A percentile compares a stretch with the other conserved stretches of the same genome.
Evolutionary conservation across 2,113 vertebrate species (phyloP).

Genomic region (Takifugu bimaculatus): DNA sequence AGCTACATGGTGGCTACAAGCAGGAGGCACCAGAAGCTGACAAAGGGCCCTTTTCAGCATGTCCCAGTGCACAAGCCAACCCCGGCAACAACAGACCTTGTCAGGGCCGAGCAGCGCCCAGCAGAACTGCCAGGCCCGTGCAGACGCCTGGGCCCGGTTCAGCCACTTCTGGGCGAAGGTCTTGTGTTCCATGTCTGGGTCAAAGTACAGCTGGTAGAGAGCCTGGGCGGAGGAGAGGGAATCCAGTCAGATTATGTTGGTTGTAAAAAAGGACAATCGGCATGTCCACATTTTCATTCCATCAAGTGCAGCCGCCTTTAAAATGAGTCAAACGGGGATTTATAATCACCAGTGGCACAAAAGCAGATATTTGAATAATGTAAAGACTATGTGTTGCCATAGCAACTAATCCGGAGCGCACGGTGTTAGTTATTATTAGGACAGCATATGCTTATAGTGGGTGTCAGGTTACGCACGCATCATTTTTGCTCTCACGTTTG

Average conservation of each 20-base stretch:
- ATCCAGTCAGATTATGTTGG: background rate
- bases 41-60: background rate
- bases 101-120: constrained; percentile 88
- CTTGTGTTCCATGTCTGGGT: constrained; percentile 95
- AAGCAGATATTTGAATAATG: constrained; percentile 21
- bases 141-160: constrained; percentile 90
- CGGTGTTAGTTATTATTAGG: constrained; percentile 68
- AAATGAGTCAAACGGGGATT: background rate
- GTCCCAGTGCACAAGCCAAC: background rate
- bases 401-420: constrained; percentile 60
- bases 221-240: constrained; percentile 71
- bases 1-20: too few species aligned
- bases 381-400: constrained; percentile 46
- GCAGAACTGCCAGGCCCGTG: constrained; percentile 96
- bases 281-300: too few species aligned
- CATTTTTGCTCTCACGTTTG: background rate
- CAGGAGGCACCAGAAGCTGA: background rate
- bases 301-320: too few species aligned
- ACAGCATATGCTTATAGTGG: constrained; percentile 61
- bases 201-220: constrained; percentile 95
- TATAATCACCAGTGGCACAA: constrained; percentile 1
- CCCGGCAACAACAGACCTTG: constrained; percentile 67
- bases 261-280: too few species aligned
- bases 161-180: constrained; percentile 97
- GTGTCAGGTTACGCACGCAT: constrained; percentile 55